Evolutionary conservation across 1,140 invertebrate genomes (phyloP).

Genomic region (Drosophila burlai): DNA sequence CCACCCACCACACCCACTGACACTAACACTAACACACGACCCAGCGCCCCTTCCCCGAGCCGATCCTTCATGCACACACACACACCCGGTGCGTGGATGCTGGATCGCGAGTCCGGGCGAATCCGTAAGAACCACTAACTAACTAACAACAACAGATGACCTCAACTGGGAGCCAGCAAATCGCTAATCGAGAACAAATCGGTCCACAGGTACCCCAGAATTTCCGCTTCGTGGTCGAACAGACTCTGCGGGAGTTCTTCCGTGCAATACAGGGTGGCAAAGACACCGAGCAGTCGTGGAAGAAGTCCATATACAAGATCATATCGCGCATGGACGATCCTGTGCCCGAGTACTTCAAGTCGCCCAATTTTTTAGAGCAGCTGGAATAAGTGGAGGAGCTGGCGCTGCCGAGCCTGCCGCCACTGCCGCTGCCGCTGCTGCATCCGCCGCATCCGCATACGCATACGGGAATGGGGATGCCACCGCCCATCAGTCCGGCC

Average conservation of each 20-base stretch:
- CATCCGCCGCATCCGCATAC: conserved; percentile 31
- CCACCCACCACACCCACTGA: conserved; percentile 19
- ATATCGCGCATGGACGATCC: conserved; percentile 99
- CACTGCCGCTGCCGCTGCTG: conserved; percentile 40
- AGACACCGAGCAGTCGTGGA: conserved; percentile 99
- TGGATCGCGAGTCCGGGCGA: conserved; percentile 4
- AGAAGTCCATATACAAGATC: conserved; percentile 99
- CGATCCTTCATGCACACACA: conserved; percentile 41
- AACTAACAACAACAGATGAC: conserved; percentile 36
- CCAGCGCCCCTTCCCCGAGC: background rate
- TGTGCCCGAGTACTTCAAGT: conserved; percentile 99
- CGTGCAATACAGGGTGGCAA: conserved; percentile 97
- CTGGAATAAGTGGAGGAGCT: conserved; percentile 92
- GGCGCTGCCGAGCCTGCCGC: conserved; percentile 66
- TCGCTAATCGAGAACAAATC: conserved; percentile 45
- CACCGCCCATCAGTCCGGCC: conserved; percentile 46
- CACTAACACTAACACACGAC: conserved; percentile 38
- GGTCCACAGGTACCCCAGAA: conserved; percentile 95
- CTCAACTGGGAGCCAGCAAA: conserved; percentile 13
- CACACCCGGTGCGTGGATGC: conserved; percentile 8
- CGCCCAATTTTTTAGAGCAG: conserved; percentile 99
- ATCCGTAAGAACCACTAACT: conserved; percentile 14
- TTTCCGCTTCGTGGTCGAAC: conserved; percentile 98
- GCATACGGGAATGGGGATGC: conserved; percentile 48
- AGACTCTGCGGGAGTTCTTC: conserved; percentile 99